Base-by-base conservation (phyloP, 2,888 invertebrate species). In the Portevinia maculata region DNA sequence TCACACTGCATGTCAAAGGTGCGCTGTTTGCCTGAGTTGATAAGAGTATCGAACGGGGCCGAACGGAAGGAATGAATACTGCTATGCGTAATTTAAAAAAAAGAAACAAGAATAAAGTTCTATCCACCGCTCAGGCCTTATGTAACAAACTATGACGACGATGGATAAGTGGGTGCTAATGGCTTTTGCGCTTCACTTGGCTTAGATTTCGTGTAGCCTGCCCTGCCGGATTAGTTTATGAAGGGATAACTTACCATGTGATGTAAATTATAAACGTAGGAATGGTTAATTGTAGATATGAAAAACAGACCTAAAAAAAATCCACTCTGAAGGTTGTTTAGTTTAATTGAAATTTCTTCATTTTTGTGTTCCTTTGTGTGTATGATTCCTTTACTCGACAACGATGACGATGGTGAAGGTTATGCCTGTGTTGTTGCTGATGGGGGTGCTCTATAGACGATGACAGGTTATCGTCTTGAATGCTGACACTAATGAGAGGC, bases 121-220 rank as follows among this genome's bases (percentile, higher is more conserved):
- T 62, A 83, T 73, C 71, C 65, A 44, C 53, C 34, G 59, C 21
- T 53, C 34, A 79, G 67, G 55, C n/a, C 30, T 41, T 52, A 52
- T 52, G 28, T 39, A 19, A 48, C 46, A 15, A 60, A 52, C 32
- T 52, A 44, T 44, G 53, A 62, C 60, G 59, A 53, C 53, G 59
- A 53, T 52, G 50, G 57, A 67, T 67, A 83, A 83, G 71, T 76
- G 78, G 71, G 67, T 73, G 73, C 62, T 73, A 78, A 83, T 67
- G 67, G 69, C 44, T 73, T 64, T 60, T 48, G 15, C 46, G 37
- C 39, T 59, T 64, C 62, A 59, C 52, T 64, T 67, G 69, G 64
- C 64, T 62, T 70, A 62, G 67, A 74, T 79, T 64, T 17, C 34
- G 53, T 9, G 21, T 53, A 28, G 3, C 52, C 34, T 41, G n/a